Conservation (phyloP, 2,888 invertebrate genomes). For the Tipula vernalis region DNA sequence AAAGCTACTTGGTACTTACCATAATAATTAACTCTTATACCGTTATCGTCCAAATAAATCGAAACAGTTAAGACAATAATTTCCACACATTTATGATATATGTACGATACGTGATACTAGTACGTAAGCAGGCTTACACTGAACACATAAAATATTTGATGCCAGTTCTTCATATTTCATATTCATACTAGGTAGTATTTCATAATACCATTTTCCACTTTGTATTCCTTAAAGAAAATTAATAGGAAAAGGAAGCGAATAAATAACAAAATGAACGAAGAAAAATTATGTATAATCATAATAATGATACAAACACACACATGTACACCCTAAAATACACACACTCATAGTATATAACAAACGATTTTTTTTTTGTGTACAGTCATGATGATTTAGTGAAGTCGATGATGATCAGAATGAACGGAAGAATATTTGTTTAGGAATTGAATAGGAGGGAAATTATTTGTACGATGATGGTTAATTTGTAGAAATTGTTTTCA, state of each 20-base stretch:
- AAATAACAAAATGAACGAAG: neutral
- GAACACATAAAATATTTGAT: neutral
- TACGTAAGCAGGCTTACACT: neutral
- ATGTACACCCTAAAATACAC: neutral
- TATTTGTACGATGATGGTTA: neutral
- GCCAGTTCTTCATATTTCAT: neutral
- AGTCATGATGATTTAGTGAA: neutral
- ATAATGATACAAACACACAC: neutral
- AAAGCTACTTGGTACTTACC: no score
- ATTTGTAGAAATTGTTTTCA: neutral
- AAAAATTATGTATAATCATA: neutral
- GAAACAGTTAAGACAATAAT: no score
- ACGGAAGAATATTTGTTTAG: neutral
- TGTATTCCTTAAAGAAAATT: neutral
- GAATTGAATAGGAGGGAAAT: neutral
- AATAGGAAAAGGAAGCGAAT: neutral
- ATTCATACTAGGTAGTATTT: neutral
- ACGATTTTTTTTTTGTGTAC: neutral
- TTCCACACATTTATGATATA: neutral
- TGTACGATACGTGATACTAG: neutral
- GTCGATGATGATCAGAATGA: neutral
- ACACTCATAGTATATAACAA: neutral
- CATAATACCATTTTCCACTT: neutral
- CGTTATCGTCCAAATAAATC: no score
- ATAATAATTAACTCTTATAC: no score